Evolutionary conservation across 1,140 invertebrate genomes (phyloP).

Genomic region (Hylaeus anthracinus): DNA sequence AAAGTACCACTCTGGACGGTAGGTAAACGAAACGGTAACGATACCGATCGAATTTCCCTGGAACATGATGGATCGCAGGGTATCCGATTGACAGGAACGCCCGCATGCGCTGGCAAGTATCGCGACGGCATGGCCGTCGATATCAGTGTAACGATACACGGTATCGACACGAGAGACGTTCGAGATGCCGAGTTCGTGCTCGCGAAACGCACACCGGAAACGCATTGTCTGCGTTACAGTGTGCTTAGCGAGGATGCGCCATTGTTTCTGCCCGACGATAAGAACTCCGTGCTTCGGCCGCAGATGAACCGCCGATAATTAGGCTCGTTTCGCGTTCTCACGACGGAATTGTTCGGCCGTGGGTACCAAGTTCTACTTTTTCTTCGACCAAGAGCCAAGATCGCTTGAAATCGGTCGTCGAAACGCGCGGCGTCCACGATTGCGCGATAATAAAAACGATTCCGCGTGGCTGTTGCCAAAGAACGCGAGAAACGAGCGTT

Average conservation of each 20-base stretch:
- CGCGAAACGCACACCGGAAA: conserved; percentile 65
- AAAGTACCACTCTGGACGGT: too few relatives aligned
- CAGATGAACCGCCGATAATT: conserved; percentile 56
- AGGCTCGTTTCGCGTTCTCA: conserved; percentile 30
- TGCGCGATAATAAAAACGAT: not conserved
- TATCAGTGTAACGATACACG: conserved; percentile 38
- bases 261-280: conserved; percentile 57
- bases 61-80: too few relatives aligned
- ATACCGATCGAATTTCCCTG: too few relatives aligned
- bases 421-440: not conserved
- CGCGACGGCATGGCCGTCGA: not conserved
- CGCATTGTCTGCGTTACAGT: conserved; percentile 54
- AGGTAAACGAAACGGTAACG: too few relatives aligned
- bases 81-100: not conserved
- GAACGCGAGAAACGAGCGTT: not conserved
- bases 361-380: conserved; percentile 2
- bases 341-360: conserved; percentile 10
- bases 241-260: conserved; percentile 37
- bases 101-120: conserved; percentile 45
- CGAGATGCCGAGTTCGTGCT: conserved; percentile 28
- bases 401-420: not conserved
- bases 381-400: not conserved
- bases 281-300: conserved; percentile 35
- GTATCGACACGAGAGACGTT: conserved; percentile 56
- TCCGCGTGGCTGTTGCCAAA: not conserved